Percentiles rank a stretch among this genome's conserved stretches.
Conservation (phyloP, 64 coral and sea anemone species). For the Stichodactyla helianthus region DNA sequence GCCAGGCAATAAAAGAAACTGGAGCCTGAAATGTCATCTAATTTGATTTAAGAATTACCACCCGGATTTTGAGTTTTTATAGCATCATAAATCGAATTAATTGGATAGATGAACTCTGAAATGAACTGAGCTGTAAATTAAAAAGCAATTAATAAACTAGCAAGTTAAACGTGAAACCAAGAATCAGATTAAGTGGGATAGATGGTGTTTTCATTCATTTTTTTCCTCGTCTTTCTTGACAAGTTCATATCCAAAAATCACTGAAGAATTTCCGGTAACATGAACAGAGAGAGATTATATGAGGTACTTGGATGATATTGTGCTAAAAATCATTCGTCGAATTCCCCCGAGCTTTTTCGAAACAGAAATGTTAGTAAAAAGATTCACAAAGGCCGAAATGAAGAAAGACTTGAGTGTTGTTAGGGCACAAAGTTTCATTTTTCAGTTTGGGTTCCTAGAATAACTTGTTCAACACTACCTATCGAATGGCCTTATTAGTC, state of each 20-base stretch:
- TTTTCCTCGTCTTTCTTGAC: not conserved
- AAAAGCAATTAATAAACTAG: not conserved
- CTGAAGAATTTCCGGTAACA: not conserved
- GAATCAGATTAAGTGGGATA: not conserved
- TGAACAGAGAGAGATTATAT: not conserved
- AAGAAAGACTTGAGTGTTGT: too few relatives aligned
- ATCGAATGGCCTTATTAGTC: too few relatives aligned
- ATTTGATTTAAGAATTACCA: not conserved
- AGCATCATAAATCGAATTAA: slow-evolving; percentile 6
- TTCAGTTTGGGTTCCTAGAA: too few relatives aligned
- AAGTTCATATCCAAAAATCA: not conserved
- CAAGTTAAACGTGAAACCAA: not conserved
- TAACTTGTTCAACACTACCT: too few relatives aligned
- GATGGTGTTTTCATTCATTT: not conserved
- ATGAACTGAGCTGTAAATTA: slow-evolving; percentile 7
- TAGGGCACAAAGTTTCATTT: too few relatives aligned
- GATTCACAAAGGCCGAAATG: too few relatives aligned
- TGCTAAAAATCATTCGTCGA: too few relatives aligned
- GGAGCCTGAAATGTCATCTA: not conserved
- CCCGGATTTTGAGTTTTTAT: not conserved
- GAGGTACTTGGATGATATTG: not conserved
- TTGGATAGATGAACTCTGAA: not conserved
- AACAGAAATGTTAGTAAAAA: not conserved
- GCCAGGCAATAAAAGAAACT: not conserved
- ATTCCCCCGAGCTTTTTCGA: not conserved